Base-by-base conservation (phyloP, 1,140 invertebrate genomes). In the Lethocerus indicus region DNA sequence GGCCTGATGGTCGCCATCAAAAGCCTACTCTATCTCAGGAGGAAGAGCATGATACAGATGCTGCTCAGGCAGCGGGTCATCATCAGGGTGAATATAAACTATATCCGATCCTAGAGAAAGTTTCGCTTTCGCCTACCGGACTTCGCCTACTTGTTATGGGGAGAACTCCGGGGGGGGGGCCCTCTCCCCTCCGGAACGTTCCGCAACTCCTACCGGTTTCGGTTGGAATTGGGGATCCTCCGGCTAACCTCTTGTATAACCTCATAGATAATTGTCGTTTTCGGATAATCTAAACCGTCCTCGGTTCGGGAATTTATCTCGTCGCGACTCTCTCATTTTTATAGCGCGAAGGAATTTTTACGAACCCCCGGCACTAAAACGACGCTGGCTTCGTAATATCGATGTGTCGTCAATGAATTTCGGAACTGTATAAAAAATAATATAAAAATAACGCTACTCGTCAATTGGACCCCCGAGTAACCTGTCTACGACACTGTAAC, bases 1-100 rank as follows among this genome's bases (percentile, higher is more conserved):
- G 76, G 75, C 43, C 69, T 78, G 55, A 76, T 78, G 75, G 71
- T 79, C 28, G 77, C 74, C 40, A 72, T 78, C 2, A 78, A 77
- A 59, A 77, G 74, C 58, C 73, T 78, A 64, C 60, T 79, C 27
- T 78, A 78, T 61, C 63, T 78, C 41, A 62, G 76, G 54, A 70
- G 73, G 60, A 77, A 78, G 60, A 76, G 73, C 58, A 69, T 78
- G 35, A 74, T 78, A 47, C 71, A 76, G 60, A 74, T 78, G 71
- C 66, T 78, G 29, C 62, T 76, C 16, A 70, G 75, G 54, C 75
- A 76, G 56, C 67, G 74, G 55, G 71, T 73, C 46, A 64, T 77
- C 49, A 67, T 77, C 46, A 69, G 72, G 61, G 75, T 77, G 62
- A 70, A 61, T 59, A 36, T 42, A 5, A 7, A 29, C 13, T 14